phyloP scores from a whole-genome alignment of 1,140 invertebrate species.

The Halictus rubicundus region DNA sequence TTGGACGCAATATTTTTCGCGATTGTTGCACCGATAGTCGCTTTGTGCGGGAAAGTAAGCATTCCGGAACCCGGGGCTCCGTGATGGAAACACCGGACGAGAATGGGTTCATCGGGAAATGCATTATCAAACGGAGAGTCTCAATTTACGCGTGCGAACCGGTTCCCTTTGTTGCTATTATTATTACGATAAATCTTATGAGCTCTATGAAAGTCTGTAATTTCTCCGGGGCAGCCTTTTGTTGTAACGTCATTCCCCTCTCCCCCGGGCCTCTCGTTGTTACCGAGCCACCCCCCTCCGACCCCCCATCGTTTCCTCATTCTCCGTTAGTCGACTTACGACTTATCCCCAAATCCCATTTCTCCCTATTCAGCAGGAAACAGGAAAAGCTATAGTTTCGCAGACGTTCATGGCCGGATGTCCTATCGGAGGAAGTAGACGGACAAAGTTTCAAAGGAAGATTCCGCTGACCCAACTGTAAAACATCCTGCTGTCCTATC shows the following conservation, averaged over 20 bases:
- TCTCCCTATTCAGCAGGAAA: constrained; percentile 54
- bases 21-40: neutral
- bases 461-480: constrained; percentile 22
- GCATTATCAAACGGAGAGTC: neutral
- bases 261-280: neutral
- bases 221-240: constrained; percentile 45
- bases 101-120: neutral
- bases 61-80: neutral
- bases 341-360: constrained; percentile 60
- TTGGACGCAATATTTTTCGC: no score
- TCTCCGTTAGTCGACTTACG: constrained; percentile 55
- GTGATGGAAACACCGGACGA: neutral
- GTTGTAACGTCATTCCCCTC: constrained; percentile 20
- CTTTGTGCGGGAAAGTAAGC: neutral
- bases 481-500: neutral
- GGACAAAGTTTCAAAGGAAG: constrained; percentile 37
- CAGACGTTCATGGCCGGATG: constrained; percentile 41
- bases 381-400: constrained; percentile 50
- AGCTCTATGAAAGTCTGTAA: constrained; percentile 35
- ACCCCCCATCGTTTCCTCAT: constrained; percentile 41
- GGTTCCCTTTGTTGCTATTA: constrained; percentile 24
- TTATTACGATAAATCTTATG: constrained; percentile 32
- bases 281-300: neutral
- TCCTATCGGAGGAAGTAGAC: constrained; percentile 28
- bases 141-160: constrained; percentile 8